Base-by-base conservation (phyloP, 2,888 invertebrate species). In the Phalera bucephala region DNA sequence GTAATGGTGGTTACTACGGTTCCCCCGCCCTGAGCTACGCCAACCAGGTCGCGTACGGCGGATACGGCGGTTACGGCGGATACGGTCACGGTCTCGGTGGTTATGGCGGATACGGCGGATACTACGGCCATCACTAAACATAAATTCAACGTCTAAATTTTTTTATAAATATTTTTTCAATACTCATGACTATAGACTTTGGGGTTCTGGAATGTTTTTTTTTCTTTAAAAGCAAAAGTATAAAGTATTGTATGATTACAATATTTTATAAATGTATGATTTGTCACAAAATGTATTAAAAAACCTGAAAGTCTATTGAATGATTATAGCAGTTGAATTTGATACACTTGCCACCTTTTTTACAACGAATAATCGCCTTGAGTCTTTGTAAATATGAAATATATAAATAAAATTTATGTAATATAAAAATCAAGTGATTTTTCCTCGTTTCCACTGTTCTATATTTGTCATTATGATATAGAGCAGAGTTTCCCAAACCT, bases 341-440 rank as follows among this genome's bases (percentile, higher is more conserved):
- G 14, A 27, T 14, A 27, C 17, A 32, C 33, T 38, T 42, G 29
- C 42, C 21, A 31, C 28, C 25, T 52, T 49, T 64, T 68, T 33
- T 66, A 74, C 64, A 65, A 69, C 64, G 65, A 70, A 61, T 57
- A 61, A 37, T 54, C 56, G 53, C 51, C 50, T 44, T 48, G 57
- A 64, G 47, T 52, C 59, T 73, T 69, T 79, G 78, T 78, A 80
- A 72, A 79, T 80, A 77, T 65, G 60, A 50, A 52, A 49, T 44
- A 47, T 13, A 36, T 48, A 13, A 33, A 35, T 42, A 40, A 38
- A n/a, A n/a, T n/a, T n/a, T n/a, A n/a, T n/a, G n/a, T n/a, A n/a
- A n/a, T n/a, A n/a, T n/a, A n/a, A n/a, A n/a, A n/a, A n/a, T n/a
- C n/a, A n/a, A n/a, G n/a, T n/a, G n/a, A n/a, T n/a, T n/a, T n/a